phyloP scores from a whole-genome alignment of 1,140 invertebrate genomes.

The Zaprionus vittiger region DNA sequence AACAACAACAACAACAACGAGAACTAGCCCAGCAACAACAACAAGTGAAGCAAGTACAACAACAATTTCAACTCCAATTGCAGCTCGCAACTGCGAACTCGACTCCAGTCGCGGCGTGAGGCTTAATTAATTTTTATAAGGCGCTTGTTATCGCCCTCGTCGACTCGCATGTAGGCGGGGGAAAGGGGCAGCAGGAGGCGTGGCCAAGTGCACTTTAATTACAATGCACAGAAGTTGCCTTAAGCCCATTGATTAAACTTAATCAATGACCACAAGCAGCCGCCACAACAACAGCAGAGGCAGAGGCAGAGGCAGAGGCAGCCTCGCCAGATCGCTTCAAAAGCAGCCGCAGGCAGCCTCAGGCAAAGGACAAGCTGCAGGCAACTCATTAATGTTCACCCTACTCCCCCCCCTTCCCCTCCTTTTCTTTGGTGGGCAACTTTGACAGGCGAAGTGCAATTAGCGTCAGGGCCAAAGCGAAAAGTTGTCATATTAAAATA shows the following conservation, averaged over 20 bases:
- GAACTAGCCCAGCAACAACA: constrained; percentile 12
- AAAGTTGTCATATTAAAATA: constrained; percentile 79
- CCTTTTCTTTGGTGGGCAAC: constrained; percentile 34
- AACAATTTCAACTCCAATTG: constrained; percentile 14
- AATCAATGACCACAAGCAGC: constrained; percentile 79
- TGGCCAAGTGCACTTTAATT: constrained; percentile 68
- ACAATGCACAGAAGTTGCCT: constrained; percentile 77
- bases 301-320: neutral
- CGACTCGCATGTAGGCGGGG: neutral
- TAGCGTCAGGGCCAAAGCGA: constrained; percentile 61
- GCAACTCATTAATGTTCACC: constrained; percentile 67
- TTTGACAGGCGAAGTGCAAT: constrained; percentile 78
- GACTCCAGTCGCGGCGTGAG: constrained; percentile 38
- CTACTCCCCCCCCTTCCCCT: neutral
- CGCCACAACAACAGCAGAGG: neutral
- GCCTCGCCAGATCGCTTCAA: neutral
- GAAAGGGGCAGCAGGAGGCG: neutral
- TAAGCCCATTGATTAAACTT: constrained; percentile 81
- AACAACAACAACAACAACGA: constrained; percentile 23
- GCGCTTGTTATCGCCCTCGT: constrained; percentile 55
- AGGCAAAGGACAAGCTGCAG: constrained; percentile 5
- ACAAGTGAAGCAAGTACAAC: constrained; percentile 9
- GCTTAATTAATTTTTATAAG: constrained; percentile 83
- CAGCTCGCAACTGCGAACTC: constrained; percentile 6
- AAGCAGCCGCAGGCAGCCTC: constrained; percentile 22